Evolutionary conservation across 2,888 invertebrate species (phyloP), one percentile per base, ranked within the genome.

Genomic region (Ochropleura plecta): DNA sequence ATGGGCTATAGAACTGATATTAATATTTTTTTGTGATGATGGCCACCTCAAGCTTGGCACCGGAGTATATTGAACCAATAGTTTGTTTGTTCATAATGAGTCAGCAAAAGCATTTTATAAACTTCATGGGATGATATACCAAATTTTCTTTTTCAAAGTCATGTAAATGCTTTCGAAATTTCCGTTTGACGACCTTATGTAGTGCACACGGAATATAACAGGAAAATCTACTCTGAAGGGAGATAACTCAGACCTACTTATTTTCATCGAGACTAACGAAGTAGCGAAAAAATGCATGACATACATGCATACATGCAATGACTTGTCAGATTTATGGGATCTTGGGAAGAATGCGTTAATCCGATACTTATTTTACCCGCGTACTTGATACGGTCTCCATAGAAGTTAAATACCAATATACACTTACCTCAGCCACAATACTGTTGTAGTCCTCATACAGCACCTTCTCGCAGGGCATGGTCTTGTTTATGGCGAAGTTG

Each of bases 401-500:
- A 57, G 12, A 57, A 30, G 30, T 2, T 30, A 57, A 55, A 57
- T 14, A 59, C 10, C 5, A 18, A 42, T 42, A 10, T 60, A 0
- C 12, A 44, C 62, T 62, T 44, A 62, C 98, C 96, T 98, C 97
- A 86, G 97, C 97, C 0, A 97, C 97, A 82, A 98, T 97, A 65
- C 98, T 97, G 68, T 96, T 94, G 89, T 97, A 96, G 86, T 97
- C 94, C 83, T 97, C 97, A 88, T 97, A 98, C 44, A 97, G 89
- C 78, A 97, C 93, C n/a, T 92, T 90, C n/a, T 95, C 92, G 86
- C 98, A 98, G 0, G 91, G 88, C 73, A 95, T 90, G 0, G 93
- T 94, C 16, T 83, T 84, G 62, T 91, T 88, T 4, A 46, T 82
- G 59, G 94, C 87, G 84, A 97, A 97, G 79, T 91, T 86, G 0